Evolutionary conservation across 2,888 invertebrate genomes (phyloP), one percentile per base, ranked within the genome.

Genomic region (Pseudolycoriella hygida): DNA sequence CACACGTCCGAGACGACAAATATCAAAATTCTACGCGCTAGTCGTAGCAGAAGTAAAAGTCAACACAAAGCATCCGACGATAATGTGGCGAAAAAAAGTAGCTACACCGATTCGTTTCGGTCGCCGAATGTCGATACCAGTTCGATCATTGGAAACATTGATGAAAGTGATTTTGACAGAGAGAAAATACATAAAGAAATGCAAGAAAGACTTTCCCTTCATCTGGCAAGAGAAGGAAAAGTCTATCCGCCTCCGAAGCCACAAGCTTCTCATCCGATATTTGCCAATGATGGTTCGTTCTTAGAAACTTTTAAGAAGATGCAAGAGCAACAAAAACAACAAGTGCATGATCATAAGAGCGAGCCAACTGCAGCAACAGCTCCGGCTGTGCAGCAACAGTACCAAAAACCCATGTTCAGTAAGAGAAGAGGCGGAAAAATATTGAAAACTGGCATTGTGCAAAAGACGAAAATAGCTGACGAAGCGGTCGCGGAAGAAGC

Each of bases 261-360:
- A 1, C 85, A 83, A 58, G 57, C 61, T 0, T 60, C 64, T 15
- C 65, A 64, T 53, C 64, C 65, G 0, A 61, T 65, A 1, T 65
- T 65, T 46, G 65, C 64, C 17, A 90, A 90, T 61, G 90, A 90
- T 59, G 90, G 90, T 3, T 85, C 86, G 50, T 90, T 90, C 58
- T 68, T 90, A 56, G 89, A 89, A 61, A 81, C 88, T 74, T 90
- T 90, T 56, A 89, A 89, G 63, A 86, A 83, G 60, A 80, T 89
- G 83, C 83, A 85, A 56, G 79, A 80, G 50, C 62, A 66, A 49
- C 49, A 51, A 34, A 44, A 48, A 51, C 67, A 69, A 17, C 44
- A 38, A 12, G 60, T 46, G 3, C 19, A 17, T 18, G 19, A 19
- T n/a, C 15, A 32, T 15, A 38, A 56, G 55, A 47, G 52, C 55